phyloP scores from a whole-genome alignment of 2,113 vertebrate species.

The Vidua macroura region DNA sequence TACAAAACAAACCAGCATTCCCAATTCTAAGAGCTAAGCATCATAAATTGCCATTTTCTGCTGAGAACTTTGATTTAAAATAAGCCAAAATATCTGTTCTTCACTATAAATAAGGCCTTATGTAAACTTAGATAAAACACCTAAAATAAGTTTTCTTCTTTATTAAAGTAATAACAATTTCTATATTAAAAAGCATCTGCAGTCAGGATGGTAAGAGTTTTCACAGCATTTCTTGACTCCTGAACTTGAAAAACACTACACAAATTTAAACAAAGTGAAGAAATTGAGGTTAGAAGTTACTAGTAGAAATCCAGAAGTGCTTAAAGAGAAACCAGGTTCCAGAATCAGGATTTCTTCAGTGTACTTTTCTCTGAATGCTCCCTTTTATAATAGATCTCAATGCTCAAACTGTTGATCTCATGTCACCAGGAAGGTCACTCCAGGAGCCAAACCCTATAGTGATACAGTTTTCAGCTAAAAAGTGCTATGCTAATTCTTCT shows the following conservation, averaged over 20 bases:
- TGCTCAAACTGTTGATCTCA: neutral
- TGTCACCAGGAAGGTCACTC: neutral
- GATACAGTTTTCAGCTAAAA: neutral
- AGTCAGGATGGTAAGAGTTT: neutral
- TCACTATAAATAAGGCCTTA: neutral
- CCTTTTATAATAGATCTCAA: neutral
- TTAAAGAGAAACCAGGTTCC: neutral
- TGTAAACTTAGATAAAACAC: neutral
- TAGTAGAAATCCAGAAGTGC: neutral
- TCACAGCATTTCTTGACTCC: neutral
- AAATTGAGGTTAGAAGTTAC: neutral
- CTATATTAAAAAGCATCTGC: neutral
- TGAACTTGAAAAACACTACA: neutral
- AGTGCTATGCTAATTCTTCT: neutral
- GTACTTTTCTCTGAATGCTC: neutral
- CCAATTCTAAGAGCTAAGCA: neutral
- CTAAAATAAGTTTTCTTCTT: neutral
- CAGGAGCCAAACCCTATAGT: neutral
- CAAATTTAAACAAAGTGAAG: neutral
- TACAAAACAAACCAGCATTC: neutral
- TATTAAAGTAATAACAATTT: neutral
- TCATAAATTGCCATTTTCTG: neutral
- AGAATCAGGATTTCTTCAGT: neutral
- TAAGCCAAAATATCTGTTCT: neutral
- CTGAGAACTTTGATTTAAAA: neutral